These are phyloP conservation scores for Tribolium madens DNA, from an alignment of 1,140 invertebrate species.

Conservation along the genomic window DNA sequence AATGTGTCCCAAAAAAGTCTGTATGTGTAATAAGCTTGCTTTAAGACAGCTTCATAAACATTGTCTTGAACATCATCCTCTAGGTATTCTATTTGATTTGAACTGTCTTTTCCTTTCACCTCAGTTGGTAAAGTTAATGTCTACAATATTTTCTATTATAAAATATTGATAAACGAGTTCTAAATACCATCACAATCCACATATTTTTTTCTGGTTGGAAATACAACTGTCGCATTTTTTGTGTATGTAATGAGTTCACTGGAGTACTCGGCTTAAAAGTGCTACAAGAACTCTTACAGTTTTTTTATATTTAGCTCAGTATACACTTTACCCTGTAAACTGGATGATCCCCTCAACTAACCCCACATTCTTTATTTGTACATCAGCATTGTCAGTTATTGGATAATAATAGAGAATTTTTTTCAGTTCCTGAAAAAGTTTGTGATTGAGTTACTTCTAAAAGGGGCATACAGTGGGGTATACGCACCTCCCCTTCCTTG, in stretches of 20 bases:
- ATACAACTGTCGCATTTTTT: slow-evolving; percentile 89
- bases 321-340: slow-evolving; percentile 85
- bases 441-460: slow-evolving; percentile 9
- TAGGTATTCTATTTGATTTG: slow-evolving; percentile 77
- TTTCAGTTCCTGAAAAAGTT: slow-evolving; percentile 82
- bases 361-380: slow-evolving; percentile 90
- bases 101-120: slow-evolving; percentile 76
- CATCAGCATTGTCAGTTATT: slow-evolving; percentile 79
- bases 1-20: slow-evolving; percentile 83
- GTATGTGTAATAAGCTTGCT: slow-evolving; percentile 82
- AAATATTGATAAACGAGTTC: slow-evolving; percentile 48
- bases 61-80: slow-evolving; percentile 83
- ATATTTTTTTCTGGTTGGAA: slow-evolving; percentile 87
- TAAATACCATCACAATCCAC: slow-evolving; percentile 91
- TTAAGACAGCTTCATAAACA: slow-evolving; percentile 79
- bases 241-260: slow-evolving; percentile 89
- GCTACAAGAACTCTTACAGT: slow-evolving; percentile 69
- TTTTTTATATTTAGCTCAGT: slow-evolving; percentile 48
- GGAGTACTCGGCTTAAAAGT: slow-evolving; percentile 84
- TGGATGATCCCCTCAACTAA: slow-evolving; percentile 92
- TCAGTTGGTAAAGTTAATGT: slow-evolving; percentile 78
- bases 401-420: slow-evolving; percentile 92
- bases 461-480: background rate
- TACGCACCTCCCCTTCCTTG: slow-evolving; percentile 59
- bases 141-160: slow-evolving; percentile 65